Conservation (phyloP, 2,888 invertebrate species). For the Pristionchus japonicus region DNA sequence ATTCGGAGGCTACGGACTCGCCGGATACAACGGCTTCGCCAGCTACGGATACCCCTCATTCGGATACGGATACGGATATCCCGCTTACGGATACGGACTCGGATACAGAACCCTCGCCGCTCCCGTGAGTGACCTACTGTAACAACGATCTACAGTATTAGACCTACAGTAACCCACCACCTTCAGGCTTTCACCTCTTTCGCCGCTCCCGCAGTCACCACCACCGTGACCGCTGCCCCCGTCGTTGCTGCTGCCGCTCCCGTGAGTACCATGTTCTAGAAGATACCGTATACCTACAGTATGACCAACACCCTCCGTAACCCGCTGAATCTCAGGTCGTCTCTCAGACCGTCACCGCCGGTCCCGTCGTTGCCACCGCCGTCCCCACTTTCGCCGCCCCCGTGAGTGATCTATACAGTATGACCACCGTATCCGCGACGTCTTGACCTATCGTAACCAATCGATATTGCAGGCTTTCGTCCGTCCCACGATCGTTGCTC, state of each 20-base stretch:
- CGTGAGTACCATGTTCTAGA: not conserved
- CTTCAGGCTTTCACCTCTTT: conserved; percentile 4
- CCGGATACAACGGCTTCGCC: conserved; percentile 20
- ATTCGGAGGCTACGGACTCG: conserved; percentile 2
- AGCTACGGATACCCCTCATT: conserved; percentile 38
- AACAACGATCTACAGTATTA: not conserved
- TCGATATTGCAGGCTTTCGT: conserved; percentile 33
- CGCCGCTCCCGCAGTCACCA: conserved; percentile 13
- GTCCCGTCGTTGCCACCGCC: conserved; percentile 37
- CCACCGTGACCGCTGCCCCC: conserved; percentile 37
- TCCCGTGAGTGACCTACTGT: conserved; percentile 19
- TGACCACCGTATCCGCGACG: too few relatives aligned
- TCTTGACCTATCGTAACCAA: not conserved
- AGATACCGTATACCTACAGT: not conserved
- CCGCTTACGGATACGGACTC: conserved; percentile 29
- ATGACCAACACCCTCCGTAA: not conserved
- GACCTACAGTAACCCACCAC: not conserved
- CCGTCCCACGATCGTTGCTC: conserved; percentile 43
- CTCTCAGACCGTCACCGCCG: conserved; percentile 24
- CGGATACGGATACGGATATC: conserved; percentile 42
- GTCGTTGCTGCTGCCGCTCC: conserved; percentile 9
- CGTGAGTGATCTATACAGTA: not conserved
- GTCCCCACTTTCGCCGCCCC: conserved; percentile 27
- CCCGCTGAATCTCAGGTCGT: not conserved
- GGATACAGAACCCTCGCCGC: conserved; percentile 42